Conservation (phyloP, 2,888 invertebrate genomes). For the Acleris literana region DNA sequence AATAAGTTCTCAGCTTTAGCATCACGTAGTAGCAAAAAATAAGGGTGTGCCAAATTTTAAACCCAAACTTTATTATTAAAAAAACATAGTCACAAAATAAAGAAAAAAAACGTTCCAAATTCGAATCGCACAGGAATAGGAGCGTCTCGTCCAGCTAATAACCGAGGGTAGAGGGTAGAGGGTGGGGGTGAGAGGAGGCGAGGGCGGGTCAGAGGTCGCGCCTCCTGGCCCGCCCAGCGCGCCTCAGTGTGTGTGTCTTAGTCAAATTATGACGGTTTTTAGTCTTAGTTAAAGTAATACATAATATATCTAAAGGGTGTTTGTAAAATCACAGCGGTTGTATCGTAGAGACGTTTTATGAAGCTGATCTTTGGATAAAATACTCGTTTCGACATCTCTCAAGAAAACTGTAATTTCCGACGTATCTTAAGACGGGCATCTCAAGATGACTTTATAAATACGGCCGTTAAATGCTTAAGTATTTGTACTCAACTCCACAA, state of each 20-base stretch:
- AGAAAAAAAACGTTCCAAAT: neutral
- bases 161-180: slow-evolving; percentile 35
- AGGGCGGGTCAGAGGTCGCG: slow-evolving; percentile 75
- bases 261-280: slow-evolving; percentile 21
- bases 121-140: slow-evolving; percentile 6
- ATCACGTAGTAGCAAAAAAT: no score
- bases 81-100: neutral
- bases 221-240: slow-evolving; percentile 57
- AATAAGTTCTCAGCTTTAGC: no score
- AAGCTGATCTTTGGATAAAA: no score
- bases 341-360: no score
- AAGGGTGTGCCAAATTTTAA: neutral
- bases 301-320: no score
- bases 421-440: no score
- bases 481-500: no score
- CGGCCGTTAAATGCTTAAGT: no score
- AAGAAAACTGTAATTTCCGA: no score
- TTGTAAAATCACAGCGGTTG: no score
- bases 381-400: no score
- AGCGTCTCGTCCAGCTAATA: slow-evolving; percentile 29
- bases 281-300: neutral
- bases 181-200: slow-evolving; percentile 39
- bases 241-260: slow-evolving; percentile 24
- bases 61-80: neutral
- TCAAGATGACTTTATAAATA: no score